Percentiles rank a stretch among this genome's conserved stretches.
These are phyloP conservation scores for Tinamus guttatus DNA, from an alignment of 2,113 vertebrate genomes.

Conservation along the genomic window DNA sequence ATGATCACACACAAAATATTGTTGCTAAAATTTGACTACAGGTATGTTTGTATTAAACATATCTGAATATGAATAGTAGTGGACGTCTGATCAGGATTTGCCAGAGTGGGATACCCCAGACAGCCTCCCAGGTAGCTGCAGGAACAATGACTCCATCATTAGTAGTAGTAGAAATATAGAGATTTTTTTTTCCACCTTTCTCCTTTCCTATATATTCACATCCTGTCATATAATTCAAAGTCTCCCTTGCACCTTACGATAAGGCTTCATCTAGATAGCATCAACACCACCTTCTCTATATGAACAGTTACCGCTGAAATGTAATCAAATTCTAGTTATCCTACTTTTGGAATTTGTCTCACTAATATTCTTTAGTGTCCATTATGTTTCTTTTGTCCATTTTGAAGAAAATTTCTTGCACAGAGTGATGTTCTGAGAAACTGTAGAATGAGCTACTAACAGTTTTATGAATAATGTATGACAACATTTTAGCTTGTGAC, in stretches of 20 bases:
- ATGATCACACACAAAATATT: background rate
- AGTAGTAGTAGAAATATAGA: background rate
- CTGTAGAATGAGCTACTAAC: background rate
- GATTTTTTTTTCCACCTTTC: background rate
- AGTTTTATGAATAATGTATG: background rate
- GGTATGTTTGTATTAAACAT: background rate
- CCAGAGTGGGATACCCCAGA: background rate
- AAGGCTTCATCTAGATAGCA: background rate
- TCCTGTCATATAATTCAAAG: background rate
- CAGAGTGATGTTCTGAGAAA: background rate
- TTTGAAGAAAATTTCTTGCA: background rate
- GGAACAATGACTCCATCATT: background rate
- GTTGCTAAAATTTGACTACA: background rate
- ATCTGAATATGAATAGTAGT: background rate
- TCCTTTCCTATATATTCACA: background rate
- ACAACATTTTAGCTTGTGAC: background rate
- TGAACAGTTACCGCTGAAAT: background rate
- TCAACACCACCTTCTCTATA: background rate
- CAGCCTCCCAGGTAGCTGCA: background rate
- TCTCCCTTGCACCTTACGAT: background rate
- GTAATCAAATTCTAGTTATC: background rate
- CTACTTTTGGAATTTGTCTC: background rate
- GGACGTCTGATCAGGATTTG: background rate
- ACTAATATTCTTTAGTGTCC: background rate
- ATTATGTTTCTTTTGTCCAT: background rate